phyloP scores from a whole-genome alignment of 2,113 vertebrate genomes.

The Dolichallabes microphthalmus region DNA sequence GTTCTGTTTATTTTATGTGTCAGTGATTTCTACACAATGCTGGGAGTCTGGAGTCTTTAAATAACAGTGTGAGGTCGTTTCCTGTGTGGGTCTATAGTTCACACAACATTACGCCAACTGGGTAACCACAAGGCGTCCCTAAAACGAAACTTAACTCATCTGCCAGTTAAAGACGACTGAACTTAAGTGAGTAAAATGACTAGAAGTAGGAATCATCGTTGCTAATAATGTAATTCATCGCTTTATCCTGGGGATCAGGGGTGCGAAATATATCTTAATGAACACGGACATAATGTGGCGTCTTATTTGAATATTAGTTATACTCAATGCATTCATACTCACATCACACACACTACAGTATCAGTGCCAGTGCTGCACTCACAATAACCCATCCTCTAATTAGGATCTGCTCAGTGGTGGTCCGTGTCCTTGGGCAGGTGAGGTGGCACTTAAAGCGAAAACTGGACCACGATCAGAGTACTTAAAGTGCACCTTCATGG shows the following conservation, averaged over 20 bases:
- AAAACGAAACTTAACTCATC: too few species aligned
- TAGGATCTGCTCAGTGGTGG: background rate
- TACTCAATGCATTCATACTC: background rate
- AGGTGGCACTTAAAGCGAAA: background rate
- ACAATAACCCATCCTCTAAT: background rate
- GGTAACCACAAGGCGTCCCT: background rate
- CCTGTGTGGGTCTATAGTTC: background rate
- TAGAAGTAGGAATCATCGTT: too few species aligned
- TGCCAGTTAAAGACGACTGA: too few species aligned
- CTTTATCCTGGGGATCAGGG: too few species aligned
- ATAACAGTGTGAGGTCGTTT: background rate
- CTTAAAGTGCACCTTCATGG: background rate
- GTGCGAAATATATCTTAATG: too few species aligned
- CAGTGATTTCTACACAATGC: background rate
- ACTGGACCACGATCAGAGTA: background rate
- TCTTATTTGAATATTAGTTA: too few species aligned
- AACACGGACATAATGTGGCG: too few species aligned
- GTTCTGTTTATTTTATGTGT: background rate
- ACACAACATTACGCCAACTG: background rate
- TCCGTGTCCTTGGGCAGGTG: background rate
- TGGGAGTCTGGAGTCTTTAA: background rate
- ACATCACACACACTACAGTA: background rate
- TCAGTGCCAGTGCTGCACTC: background rate
- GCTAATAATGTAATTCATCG: too few species aligned
- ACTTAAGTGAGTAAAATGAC: too few species aligned